Evolutionary conservation across 2,888 invertebrate genomes (phyloP).

Genomic region (Callyntrura guangdongensis): DNA sequence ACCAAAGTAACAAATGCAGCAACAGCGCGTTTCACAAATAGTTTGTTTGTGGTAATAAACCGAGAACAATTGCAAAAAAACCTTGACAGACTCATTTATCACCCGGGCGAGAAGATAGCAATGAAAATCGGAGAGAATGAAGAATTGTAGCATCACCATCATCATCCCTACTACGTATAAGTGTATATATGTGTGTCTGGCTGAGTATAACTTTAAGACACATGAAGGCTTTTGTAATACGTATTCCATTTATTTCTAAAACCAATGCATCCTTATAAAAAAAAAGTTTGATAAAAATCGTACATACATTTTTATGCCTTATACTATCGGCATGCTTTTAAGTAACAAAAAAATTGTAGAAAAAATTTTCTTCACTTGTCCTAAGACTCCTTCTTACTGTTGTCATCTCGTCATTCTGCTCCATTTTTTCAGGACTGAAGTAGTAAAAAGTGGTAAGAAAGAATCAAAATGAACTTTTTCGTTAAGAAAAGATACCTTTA

Average conservation of each 20-base stretch:
- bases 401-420: constrained; percentile 54
- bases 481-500: constrained; percentile 61
- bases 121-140: constrained; percentile 59
- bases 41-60: constrained; percentile 79
- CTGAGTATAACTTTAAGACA: neutral
- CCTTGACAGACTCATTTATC: constrained; percentile 79
- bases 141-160: constrained; percentile 69
- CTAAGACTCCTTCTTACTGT: constrained; percentile 54
- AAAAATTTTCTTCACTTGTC: constrained; percentile 42
- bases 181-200: neutral
- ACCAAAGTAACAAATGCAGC: constrained; percentile 67
- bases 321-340: constrained; percentile 59
- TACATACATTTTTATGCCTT: neutral
- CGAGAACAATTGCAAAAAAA: constrained; percentile 79
- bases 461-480: constrained; percentile 51
- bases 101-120: constrained; percentile 76
- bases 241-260: neutral
- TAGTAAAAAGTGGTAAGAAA: constrained; percentile 28
- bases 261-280: constrained; percentile 16
- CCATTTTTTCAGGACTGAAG: constrained; percentile 44
- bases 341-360: constrained; percentile 33
- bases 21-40: constrained; percentile 74
- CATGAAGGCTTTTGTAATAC: neutral
- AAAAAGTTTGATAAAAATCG: constrained; percentile 63
- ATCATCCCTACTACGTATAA: constrained; percentile 18